Conservation (phyloP, 2,888 invertebrate genomes). For the Penaeus monodon region DNA sequence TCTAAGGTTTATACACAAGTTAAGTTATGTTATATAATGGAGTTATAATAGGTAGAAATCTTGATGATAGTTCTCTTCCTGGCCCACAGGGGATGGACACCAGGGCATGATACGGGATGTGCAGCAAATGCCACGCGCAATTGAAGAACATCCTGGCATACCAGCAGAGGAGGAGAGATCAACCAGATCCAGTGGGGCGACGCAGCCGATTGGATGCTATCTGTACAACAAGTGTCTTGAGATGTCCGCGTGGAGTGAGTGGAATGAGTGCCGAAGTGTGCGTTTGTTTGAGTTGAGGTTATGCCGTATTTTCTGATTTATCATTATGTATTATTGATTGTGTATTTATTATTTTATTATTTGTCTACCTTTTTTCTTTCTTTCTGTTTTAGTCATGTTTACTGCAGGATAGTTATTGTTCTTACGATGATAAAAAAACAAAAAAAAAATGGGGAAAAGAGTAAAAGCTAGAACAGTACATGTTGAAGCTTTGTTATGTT, state of each 20-base stretch:
- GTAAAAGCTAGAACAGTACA: no score
- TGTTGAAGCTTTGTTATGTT: no score
- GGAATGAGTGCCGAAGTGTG: background rate
- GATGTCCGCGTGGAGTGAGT: slow-evolving; percentile 86
- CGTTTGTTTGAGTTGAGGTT: background rate
- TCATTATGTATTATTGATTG: background rate
- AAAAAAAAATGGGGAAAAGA: no score
- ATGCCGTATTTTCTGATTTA: background rate
- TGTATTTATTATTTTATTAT: background rate
- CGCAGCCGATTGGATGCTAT: slow-evolving; percentile 99
- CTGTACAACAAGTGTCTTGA: slow-evolving; percentile 98
- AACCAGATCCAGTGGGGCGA: slow-evolving; percentile 99
- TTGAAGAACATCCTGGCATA: slow-evolving; percentile 99
- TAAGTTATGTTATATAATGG: no score
- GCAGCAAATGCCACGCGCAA: slow-evolving; percentile 98
- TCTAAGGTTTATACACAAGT: no score
- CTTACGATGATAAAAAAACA: no score
- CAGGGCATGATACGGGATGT: slow-evolving; percentile 99
- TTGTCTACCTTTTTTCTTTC: no score
- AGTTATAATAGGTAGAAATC: no score
- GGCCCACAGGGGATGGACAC: slow-evolving; percentile 89
- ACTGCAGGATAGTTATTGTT: no score
- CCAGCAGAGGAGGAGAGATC: slow-evolving; percentile 97
- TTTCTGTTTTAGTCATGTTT: no score
- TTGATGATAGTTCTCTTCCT: background rate